Percentiles rank a stretch among this genome's conserved stretches.
phyloP scores from a whole-genome alignment of 1,140 invertebrate genomes.

The Tachypleus tridentatus region DNA sequence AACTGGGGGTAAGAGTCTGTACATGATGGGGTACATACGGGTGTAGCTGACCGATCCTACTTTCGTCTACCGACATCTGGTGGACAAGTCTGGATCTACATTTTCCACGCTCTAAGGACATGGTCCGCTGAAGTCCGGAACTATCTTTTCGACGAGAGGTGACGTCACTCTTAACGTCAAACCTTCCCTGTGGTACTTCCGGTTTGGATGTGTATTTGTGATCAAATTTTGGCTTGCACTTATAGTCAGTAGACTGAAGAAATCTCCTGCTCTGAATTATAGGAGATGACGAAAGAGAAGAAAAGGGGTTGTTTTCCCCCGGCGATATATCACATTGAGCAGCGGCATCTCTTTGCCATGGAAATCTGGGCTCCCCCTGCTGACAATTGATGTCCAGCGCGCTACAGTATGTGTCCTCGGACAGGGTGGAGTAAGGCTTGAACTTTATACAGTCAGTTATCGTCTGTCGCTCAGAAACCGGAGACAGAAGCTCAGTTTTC shows the following conservation, averaged over 20 bases:
- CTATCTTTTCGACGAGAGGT: not conserved
- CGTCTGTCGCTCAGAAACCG: not conserved
- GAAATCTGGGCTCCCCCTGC: constrained; percentile 29
- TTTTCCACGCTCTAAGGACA: constrained; percentile 15
- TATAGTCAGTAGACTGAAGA: no score
- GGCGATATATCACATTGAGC: constrained; percentile 30
- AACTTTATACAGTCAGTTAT: constrained; percentile 8
- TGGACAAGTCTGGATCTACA: constrained; percentile 5
- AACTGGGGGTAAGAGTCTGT: constrained; percentile 1
- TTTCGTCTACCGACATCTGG: constrained; percentile 12
- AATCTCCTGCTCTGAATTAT: no score
- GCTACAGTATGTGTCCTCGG: constrained; percentile 25
- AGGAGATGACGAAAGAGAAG: no score
- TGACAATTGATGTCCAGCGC: constrained; percentile 32
- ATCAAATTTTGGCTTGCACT: no score
- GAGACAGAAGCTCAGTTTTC: not conserved
- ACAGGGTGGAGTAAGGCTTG: constrained; percentile 19
- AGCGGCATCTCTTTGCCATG: constrained; percentile 34
- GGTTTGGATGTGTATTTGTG: no score
- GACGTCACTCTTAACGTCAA: no score
- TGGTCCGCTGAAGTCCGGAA: constrained; percentile 17
- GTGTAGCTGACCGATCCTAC: not conserved
- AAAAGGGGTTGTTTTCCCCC: constrained; percentile 3
- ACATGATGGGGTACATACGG: constrained; percentile 6
- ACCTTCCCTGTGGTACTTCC: no score